Conservation (phyloP, 2,797 vertebrate species). For the Molossus molossus region DNA sequence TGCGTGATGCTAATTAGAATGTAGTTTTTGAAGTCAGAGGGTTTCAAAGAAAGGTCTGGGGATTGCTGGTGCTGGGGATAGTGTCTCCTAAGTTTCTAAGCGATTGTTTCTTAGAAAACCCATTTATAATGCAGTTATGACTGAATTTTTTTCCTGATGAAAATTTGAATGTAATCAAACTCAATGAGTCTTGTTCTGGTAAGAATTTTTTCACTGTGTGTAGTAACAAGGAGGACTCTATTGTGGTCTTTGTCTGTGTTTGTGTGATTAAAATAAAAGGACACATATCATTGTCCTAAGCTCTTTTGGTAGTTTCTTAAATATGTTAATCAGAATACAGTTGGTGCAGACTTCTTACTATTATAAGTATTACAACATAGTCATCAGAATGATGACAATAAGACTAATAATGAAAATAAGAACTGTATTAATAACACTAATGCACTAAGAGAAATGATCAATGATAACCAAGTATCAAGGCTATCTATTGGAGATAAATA, state of each 20-base stretch:
- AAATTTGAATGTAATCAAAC: constrained; percentile 49
- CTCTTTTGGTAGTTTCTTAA: not conserved
- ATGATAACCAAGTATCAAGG: not conserved
- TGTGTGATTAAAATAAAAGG: constrained; percentile 33
- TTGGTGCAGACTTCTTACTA: not conserved
- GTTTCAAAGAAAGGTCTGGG: constrained; percentile 58
- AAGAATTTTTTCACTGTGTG: not conserved
- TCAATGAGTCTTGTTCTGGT: not conserved
- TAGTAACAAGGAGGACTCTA: not conserved
- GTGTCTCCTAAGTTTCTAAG: constrained; percentile 20
- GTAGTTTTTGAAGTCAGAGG: constrained; percentile 50
- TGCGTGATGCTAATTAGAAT: constrained; percentile 39
- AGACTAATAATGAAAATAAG: constrained; percentile 40
- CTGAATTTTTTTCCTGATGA: constrained; percentile 8
- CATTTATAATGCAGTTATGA: not conserved
- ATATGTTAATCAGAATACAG: not conserved
- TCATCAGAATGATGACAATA: not conserved
- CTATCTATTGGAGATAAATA: not conserved
- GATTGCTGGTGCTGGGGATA: not conserved
- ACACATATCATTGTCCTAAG: not conserved
- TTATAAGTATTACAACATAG: not conserved
- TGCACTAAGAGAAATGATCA: not conserved
- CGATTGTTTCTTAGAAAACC: not conserved
- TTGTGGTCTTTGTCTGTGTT: not conserved
- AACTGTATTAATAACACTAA: not conserved